These are phyloP conservation scores for Pandemis corylana DNA, from an alignment of 2,888 invertebrate genomes.

Conservation along the genomic window DNA sequence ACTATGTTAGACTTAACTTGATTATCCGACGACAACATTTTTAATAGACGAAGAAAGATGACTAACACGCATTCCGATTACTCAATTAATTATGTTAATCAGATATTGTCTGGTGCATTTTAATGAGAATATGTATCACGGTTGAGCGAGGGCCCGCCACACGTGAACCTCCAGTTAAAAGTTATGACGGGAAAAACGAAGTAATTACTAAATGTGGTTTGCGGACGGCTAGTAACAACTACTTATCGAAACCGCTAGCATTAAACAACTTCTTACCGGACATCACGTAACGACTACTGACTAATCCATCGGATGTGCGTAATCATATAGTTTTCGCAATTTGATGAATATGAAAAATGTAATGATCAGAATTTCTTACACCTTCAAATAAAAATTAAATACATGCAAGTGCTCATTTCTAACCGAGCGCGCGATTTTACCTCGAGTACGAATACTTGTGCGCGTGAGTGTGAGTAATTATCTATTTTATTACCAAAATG, in stretches of 20 bases:
- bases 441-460: slow-evolving; percentile 40
- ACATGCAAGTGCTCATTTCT: background rate
- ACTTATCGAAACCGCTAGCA: slow-evolving; percentile 23
- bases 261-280: background rate
- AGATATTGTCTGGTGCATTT: slow-evolving; percentile 54
- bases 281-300: slow-evolving; percentile 11
- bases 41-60: background rate
- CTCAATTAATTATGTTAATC: slow-evolving; percentile 53
- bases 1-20: background rate
- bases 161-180: slow-evolving; percentile 31
- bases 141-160: slow-evolving; percentile 53
- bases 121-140: slow-evolving; percentile 59
- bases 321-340: background rate
- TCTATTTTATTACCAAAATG: slow-evolving; percentile 69
- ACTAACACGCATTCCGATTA: slow-evolving; percentile 52
- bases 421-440: slow-evolving; percentile 16
- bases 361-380: too few relatives aligned
- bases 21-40: background rate
- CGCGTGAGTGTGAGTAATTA: slow-evolving; percentile 49
- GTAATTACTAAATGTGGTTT: slow-evolving; percentile 19
- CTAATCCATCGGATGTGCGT: background rate
- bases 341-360: too few relatives aligned
- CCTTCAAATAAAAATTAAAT: background rate
- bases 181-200: slow-evolving; percentile 16
- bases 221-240: slow-evolving; percentile 23